These are phyloP conservation scores for Poeciliopsis retropinna DNA, from an alignment of 2,113 vertebrate genomes.

Conservation along the genomic window DNA sequence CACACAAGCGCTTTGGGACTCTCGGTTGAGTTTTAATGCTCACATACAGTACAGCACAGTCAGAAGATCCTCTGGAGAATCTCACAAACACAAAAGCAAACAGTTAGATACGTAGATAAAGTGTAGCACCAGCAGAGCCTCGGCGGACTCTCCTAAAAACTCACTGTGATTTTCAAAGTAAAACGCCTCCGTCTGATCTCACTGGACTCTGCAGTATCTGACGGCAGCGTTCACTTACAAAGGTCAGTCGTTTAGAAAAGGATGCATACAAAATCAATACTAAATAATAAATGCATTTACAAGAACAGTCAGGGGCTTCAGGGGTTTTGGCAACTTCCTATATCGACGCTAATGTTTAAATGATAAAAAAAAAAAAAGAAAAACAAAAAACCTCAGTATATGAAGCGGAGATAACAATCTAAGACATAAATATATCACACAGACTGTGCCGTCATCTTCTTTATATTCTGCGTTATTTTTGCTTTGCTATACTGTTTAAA, in stretches of 20 bases:
- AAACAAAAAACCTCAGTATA: slow-evolving; percentile 22
- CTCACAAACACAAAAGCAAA: slow-evolving; percentile 79
- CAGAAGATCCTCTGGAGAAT: slow-evolving; percentile 67
- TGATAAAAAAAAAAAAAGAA: slow-evolving; percentile 55
- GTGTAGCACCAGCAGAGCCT: slow-evolving; percentile 77
- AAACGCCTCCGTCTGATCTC: slow-evolving; percentile 64
- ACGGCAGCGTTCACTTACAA: slow-evolving; percentile 76
- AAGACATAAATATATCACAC: slow-evolving; percentile 64
- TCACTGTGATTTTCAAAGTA: slow-evolving; percentile 62
- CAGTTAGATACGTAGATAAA: slow-evolving; percentile 70
- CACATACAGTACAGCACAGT: slow-evolving; percentile 73
- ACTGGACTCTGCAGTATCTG: slow-evolving; percentile 68
- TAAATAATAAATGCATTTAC: slow-evolving; percentile 64
- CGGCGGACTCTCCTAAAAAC: slow-evolving; percentile 60
- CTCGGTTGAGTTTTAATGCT: slow-evolving; percentile 72
- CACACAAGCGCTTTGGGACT: slow-evolving; percentile 17
- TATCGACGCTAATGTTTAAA: slow-evolving; percentile 50
- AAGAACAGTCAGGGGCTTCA: slow-evolving; percentile 32
- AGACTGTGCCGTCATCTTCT: slow-evolving; percentile 46
- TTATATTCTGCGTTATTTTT: slow-evolving; percentile 32
- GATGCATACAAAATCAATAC: slow-evolving; percentile 68
- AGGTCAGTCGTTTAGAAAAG: slow-evolving; percentile 72
- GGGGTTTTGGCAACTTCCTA: slow-evolving; percentile 31
- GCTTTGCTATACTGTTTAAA: slow-evolving; percentile 41
- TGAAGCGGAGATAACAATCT: slow-evolving; percentile 58